Percentiles rank a stretch among this genome's conserved stretches.
These are phyloP conservation scores for Atlantisia rogersi DNA, from an alignment of 2,113 vertebrate species.

Conservation along the genomic window DNA sequence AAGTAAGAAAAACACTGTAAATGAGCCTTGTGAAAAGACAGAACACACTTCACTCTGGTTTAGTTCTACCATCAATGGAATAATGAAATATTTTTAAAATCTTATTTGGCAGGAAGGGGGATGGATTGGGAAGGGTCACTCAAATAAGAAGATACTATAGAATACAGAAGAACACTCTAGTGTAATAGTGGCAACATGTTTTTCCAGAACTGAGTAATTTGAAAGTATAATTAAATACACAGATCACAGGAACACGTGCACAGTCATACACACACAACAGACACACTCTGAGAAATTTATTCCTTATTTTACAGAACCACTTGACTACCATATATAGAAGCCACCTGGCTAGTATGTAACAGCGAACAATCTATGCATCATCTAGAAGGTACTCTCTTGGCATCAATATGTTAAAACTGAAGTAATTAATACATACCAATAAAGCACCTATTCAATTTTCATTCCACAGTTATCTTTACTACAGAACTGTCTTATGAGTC, in stretches of 20 bases:
- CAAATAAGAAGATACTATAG: not conserved
- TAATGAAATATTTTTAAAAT: not conserved
- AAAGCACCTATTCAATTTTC: constrained; percentile 17
- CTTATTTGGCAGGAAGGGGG: not conserved
- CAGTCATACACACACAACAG: not conserved
- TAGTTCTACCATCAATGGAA: not conserved
- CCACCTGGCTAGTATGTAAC: not conserved
- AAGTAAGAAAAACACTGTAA: not conserved
- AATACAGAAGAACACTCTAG: not conserved
- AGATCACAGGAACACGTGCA: not conserved
- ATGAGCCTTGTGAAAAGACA: not conserved
- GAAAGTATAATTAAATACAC: not conserved
- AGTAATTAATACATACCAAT: not conserved
- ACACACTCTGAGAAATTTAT: not conserved
- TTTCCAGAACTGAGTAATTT: not conserved
- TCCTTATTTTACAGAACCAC: not conserved
- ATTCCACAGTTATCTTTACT: constrained; percentile 9
- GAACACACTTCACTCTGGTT: not conserved
- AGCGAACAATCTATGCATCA: not conserved
- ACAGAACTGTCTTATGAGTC: not conserved
- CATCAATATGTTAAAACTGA: not conserved
- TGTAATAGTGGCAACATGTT: not conserved
- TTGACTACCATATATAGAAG: not conserved
- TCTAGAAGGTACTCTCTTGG: not conserved
- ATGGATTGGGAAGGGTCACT: not conserved